Conservation (phyloP, 2,797 vertebrate genomes). For the Diceros bicornis region DNA sequence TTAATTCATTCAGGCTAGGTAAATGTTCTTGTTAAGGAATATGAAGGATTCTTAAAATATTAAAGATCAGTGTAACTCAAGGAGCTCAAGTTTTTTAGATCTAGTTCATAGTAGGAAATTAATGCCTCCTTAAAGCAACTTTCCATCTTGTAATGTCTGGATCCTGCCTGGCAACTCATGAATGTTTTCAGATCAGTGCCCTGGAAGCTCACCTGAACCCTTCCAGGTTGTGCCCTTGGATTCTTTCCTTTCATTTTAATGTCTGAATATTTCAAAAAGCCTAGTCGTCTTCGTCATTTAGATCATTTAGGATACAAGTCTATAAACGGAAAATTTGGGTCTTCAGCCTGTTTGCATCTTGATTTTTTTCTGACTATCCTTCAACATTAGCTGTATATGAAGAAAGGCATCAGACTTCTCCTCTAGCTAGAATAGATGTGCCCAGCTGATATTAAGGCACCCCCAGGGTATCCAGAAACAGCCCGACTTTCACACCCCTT, state of each 20-base stretch:
- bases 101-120: slow-evolving; percentile 72
- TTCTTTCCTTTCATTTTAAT: slow-evolving; percentile 76
- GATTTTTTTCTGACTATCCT: slow-evolving; percentile 48
- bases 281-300: background rate
- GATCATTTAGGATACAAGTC: slow-evolving; percentile 4
- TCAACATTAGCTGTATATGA: background rate
- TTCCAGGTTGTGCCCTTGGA: slow-evolving; percentile 45
- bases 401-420: background rate
- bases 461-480: background rate
- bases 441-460: background rate
- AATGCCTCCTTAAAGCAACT: slow-evolving; percentile 66
- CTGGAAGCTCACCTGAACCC: slow-evolving; percentile 69
- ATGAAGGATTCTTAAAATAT: slow-evolving; percentile 76
- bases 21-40: slow-evolving; percentile 74
- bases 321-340: slow-evolving; percentile 57
- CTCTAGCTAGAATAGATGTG: slow-evolving; percentile 37
- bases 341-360: slow-evolving; percentile 56
- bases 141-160: slow-evolving; percentile 51
- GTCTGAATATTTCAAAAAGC: slow-evolving; percentile 42
- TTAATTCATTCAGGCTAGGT: slow-evolving; percentile 70
- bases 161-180: slow-evolving; percentile 59
- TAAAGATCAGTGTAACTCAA: slow-evolving; percentile 74
- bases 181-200: slow-evolving; percentile 58
- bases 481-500: background rate
- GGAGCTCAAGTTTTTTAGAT: slow-evolving; percentile 72